Percentiles rank a stretch among this genome's conserved stretches.
Evolutionary conservation across 2,113 vertebrate genomes (phyloP).

Genomic region (Australoheros scitulus): DNA sequence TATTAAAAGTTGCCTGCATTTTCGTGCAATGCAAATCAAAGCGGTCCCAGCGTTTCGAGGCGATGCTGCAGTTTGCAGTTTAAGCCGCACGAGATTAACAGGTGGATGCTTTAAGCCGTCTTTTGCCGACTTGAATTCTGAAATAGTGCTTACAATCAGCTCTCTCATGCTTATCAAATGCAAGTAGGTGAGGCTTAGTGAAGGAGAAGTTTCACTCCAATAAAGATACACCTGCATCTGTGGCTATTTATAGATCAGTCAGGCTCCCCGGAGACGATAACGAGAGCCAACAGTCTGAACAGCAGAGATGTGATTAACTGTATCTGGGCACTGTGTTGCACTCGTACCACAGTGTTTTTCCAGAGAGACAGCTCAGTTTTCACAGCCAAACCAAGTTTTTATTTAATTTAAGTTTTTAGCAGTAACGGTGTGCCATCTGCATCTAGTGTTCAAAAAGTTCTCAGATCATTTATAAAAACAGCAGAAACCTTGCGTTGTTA

Average conservation of each 20-base stretch:
- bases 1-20: constrained; percentile 34
- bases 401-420: constrained; percentile 17
- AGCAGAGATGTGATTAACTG: constrained; percentile 50
- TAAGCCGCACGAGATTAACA: constrained; percentile 3
- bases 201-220: constrained; percentile 60
- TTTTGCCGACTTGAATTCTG: constrained; percentile 17
- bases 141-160: constrained; percentile 8
- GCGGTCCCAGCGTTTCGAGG: constrained; percentile 21
- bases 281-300: constrained; percentile 50
- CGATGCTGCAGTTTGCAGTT: constrained; percentile 4
- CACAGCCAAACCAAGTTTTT: not conserved
- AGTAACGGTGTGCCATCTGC: not conserved
- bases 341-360: not conserved
- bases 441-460: not conserved
- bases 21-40: constrained; percentile 30
- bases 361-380: constrained; percentile 9
- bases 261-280: constrained; percentile 46
- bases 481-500: not conserved
- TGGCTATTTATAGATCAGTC: constrained; percentile 63
- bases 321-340: constrained; percentile 17
- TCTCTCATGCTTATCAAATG: constrained; percentile 31
- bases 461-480: not conserved
- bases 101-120: not conserved
- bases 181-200: constrained; percentile 22
- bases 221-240: constrained; percentile 62